Base-by-base conservation (phyloP, 2,888 invertebrate genomes). In the Geophilus truncorum region DNA sequence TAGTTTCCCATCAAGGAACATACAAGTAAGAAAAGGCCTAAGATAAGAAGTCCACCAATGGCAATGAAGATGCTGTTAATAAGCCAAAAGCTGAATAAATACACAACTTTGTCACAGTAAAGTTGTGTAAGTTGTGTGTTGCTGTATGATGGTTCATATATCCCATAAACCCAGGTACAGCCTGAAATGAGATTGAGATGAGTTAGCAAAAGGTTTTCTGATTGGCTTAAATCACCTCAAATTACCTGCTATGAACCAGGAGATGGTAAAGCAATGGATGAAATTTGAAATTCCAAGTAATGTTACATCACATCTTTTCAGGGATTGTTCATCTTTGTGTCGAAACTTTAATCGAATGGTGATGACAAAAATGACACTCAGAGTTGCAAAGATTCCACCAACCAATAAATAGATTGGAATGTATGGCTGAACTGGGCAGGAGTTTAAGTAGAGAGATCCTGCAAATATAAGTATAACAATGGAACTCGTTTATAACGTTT, bases 171-270 rank as follows among this genome's bases (percentile, higher is more conserved):
- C 57, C 57, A 57, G 9, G 57, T 57, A 23, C 57, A 57, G 18
- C 57, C 57, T 57, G 9, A 57, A 57, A n/a, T 15, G n/a, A n/a
- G 51, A 9, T n/a, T n/a, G 12, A 51, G n/a, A n/a, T n/a, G n/a
- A n/a, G n/a, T n/a, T n/a, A n/a, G n/a, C n/a, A n/a, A n/a, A n/a
- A n/a, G n/a, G n/a, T n/a, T n/a, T n/a, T n/a, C n/a, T n/a, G n/a
- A n/a, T n/a, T n/a, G n/a, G n/a, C n/a, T 51, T n/a, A 6, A 9
- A 51, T 51, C 15, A 18, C 18, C 18, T n/a, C 23, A 25, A 1
- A n/a, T 32, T 76, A 76, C 76, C 76, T 28, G 76, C 76, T 23
- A 76, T 25, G 32, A 76, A 76, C 76, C 76, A 76, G 9, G 76
- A 28, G 4, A 76, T 76, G 6, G 76, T 76, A 25, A 76, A 21